These are phyloP conservation scores for Diplazon laetatorius DNA, from an alignment of 2,888 invertebrate species.

Conservation along the genomic window DNA sequence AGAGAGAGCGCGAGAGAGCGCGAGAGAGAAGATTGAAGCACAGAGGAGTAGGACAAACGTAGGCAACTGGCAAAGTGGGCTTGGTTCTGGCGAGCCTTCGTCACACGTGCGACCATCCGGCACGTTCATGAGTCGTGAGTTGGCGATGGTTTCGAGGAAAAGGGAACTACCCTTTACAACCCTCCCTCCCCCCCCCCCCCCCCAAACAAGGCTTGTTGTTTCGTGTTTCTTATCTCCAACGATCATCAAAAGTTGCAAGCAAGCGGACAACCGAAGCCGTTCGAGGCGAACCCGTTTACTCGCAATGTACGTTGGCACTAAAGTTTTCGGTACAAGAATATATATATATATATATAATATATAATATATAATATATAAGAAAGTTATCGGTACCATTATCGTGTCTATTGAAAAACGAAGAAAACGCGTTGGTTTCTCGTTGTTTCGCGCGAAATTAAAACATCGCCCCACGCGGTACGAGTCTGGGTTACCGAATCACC, in stretches of 20 bases:
- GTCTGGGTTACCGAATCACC: too few relatives aligned
- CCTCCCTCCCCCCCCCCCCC: neutral
- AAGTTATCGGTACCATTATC: too few relatives aligned
- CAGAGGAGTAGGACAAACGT: slow-evolving; percentile 39
- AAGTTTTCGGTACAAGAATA: too few relatives aligned
- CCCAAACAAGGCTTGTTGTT: slow-evolving; percentile 20
- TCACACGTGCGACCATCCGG: slow-evolving; percentile 55
- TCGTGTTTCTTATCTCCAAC: slow-evolving; percentile 46
- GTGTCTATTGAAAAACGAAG: too few relatives aligned
- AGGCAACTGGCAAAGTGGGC: slow-evolving; percentile 30
- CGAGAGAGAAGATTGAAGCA: slow-evolving; percentile 20
- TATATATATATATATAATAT: too few relatives aligned
- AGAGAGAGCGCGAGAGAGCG: slow-evolving; percentile 25
- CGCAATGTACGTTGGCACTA: neutral
- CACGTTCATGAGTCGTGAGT: slow-evolving; percentile 36
- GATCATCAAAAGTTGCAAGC: slow-evolving; percentile 29
- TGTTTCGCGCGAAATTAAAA: too few relatives aligned
- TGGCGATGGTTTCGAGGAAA: slow-evolving; percentile 5
- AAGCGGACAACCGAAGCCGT: neutral
- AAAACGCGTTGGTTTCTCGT: too few relatives aligned
- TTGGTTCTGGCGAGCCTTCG: slow-evolving; percentile 52
- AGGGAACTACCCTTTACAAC: too few relatives aligned
- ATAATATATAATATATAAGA: too few relatives aligned
- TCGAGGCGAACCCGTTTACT: slow-evolving; percentile 9
- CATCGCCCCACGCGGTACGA: too few relatives aligned